Evolutionary conservation across 35 echinoderm and acorn worm species (phyloP), one percentile per base, ranked within the genome.

Genomic region (Ptychodera flava): DNA sequence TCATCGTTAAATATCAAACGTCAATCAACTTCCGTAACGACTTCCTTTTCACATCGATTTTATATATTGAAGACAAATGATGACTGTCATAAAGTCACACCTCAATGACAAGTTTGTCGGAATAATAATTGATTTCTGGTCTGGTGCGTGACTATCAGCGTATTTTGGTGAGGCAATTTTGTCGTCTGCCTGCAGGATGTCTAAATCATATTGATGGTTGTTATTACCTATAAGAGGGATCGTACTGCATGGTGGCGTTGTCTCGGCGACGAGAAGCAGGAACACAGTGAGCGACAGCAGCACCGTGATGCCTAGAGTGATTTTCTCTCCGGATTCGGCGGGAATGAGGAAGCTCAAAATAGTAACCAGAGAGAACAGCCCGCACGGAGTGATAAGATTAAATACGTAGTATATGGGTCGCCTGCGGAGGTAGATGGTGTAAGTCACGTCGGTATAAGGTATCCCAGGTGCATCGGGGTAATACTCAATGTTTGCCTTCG

Each of bases 251-350:
- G 93, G 96, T 34, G 96, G 96, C 83, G 94, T 94, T 82, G 96
- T 92, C 45, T 99, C 96, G 1, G 96, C 96, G 30, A 99, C 96
- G 33, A 99, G 89, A 90, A 99, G 92, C 84, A 99, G 78, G 80
- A 99, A 99, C 30, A 99, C 96, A n/a, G 96, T 99, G 88, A 92
- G 94, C 14, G 96, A 99, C 31, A 99, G 84, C 79, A 99, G 85
- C 37, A 99, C 94, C 16, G 96, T 99, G 34, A 93, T 91, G n/a
- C 96, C 96, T 15, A 99, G 90, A 28, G 91, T 94, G 35, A 99
- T 91, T 79, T 99, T 99, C 31, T 92, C 96, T 85, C 94, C 92
- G n/a, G 96, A 99, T 36, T 90, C 89, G 28, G 96, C 92, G 6
- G 96, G 96, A 0, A 99, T 80, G 0, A 99, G 91, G 79, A 99